Base-by-base conservation (phyloP, 1,140 invertebrate species). In the Drosophila malerkotliana region DNA sequence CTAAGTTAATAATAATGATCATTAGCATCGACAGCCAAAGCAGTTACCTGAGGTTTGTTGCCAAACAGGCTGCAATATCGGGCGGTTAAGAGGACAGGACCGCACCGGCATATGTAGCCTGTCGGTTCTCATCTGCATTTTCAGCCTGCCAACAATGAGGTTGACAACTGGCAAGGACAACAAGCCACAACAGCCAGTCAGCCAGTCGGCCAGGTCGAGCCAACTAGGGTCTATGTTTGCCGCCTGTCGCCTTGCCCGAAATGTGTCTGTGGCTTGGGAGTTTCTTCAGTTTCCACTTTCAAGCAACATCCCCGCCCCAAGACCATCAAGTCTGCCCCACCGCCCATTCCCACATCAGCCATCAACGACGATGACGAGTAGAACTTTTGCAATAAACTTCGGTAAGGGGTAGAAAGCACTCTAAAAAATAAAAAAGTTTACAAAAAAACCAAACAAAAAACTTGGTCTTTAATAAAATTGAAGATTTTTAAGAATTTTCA, bases 1-100 rank as follows among this genome's bases (percentile, higher is more conserved):
- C 34, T 87, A 85, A 78, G 66, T 81, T 87, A 85, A 85, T 87
- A 87, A 85, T 77, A 87, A 85, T 77, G 77, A 85, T 85, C 64
- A 85, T 81, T 87, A 87, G 51, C 81, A 85, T 85, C 77, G 82
- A 85, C 55, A 61, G 69, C 72, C 55, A 39, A 30, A 37, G 45
- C 48, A 56, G 24, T 26, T 53, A 37, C 39, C 26, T 49, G 52
- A 37, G 60, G 71, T 58, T 64, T 56, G 51, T 44, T 39, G 37
- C n/a, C 66, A 48, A 69, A 57, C 64, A 56, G 12, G 45, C 51
- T 51, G 34, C 58, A 48, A 51, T 73, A 57, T 53, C 18, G 18
- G 24, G 32, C 52, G 49, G 49, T 57, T 49, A n/a, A 28, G 32
- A 14, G 44, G 28, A 34, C 53, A 58, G 54, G 57, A 37, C 34